Evolutionary conservation across 2,113 vertebrate genomes (phyloP).

Genomic region (Urocolius indicus): DNA sequence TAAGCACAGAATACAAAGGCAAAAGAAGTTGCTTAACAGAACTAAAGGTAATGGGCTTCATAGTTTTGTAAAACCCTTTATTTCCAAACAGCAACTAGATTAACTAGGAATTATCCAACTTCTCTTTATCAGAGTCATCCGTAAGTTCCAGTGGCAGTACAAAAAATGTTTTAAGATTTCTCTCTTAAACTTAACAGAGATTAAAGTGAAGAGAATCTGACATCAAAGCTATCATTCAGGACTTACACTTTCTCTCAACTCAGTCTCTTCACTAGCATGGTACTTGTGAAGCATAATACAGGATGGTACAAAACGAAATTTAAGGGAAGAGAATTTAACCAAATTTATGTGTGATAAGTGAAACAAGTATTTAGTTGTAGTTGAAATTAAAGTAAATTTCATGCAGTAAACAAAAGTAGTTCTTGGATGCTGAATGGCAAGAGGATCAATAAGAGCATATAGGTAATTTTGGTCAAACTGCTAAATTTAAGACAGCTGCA

Average conservation of each 20-base stretch:
- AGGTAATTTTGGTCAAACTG: not conserved
- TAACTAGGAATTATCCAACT: not conserved
- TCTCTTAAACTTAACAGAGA: not conserved
- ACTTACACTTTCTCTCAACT: not conserved
- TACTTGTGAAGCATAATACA: not conserved
- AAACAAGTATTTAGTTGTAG: not conserved
- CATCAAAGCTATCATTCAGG: not conserved
- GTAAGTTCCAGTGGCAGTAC: not conserved
- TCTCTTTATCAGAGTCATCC: not conserved
- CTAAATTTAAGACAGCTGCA: not conserved
- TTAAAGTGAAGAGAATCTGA: not conserved
- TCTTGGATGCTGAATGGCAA: not conserved
- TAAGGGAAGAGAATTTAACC: not conserved
- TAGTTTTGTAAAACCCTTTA: not conserved
- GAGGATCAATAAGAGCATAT: not conserved
- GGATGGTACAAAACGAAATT: not conserved
- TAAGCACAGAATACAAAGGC: not conserved
- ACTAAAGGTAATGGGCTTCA: not conserved
- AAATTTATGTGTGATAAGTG: not conserved
- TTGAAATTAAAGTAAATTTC: slow-evolving; percentile 6
- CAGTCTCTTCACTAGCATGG: not conserved
- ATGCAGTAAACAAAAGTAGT: not conserved
- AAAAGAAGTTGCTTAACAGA: not conserved
- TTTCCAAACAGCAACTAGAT: not conserved
- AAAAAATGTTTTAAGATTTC: not conserved